A percentile compares a stretch with the other conserved stretches of the same genome.
Evolutionary conservation across 2,797 vertebrate genomes (phyloP).

Genomic region (Chromobotia macracanthus): DNA sequence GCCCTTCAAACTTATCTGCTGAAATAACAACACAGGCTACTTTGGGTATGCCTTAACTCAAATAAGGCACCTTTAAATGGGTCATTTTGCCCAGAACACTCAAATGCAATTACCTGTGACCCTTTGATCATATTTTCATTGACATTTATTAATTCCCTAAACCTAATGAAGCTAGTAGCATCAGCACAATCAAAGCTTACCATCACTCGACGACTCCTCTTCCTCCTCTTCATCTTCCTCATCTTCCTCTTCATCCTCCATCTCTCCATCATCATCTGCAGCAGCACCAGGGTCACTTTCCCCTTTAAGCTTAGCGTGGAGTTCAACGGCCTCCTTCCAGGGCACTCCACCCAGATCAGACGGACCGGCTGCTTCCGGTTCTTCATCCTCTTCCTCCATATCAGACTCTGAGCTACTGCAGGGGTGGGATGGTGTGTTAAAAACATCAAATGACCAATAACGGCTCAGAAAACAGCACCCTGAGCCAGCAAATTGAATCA

Average conservation of each 20-base stretch:
- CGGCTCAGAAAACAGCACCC: not conserved
- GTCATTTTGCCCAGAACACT: slow-evolving; percentile 3
- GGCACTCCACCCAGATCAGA: slow-evolving; percentile 93
- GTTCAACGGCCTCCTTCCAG: slow-evolving; percentile 93
- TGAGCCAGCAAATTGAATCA: too few relatives aligned
- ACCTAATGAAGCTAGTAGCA: not conserved
- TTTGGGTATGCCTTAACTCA: not conserved
- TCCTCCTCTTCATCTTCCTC: slow-evolving; percentile 76
- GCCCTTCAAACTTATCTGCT: not conserved
- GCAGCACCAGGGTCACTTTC: slow-evolving; percentile 60
- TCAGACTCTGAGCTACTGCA: slow-evolving; percentile 93
- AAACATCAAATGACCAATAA: not conserved
- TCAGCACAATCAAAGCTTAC: slow-evolving; percentile 69
- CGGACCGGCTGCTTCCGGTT: slow-evolving; percentile 68
- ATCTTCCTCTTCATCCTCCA: slow-evolving; percentile 67
- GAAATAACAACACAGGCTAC: slow-evolving; percentile 7
- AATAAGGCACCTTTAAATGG: not conserved
- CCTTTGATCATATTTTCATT: not conserved
- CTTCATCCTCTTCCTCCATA: slow-evolving; percentile 81
- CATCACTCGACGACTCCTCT: slow-evolving; percentile 88
- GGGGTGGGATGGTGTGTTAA: slow-evolving; percentile 3
- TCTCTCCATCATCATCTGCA: slow-evolving; percentile 67
- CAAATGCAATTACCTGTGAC: not conserved
- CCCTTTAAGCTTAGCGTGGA: slow-evolving; percentile 87
- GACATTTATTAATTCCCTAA: not conserved